Evolutionary conservation across 2,113 vertebrate genomes (phyloP), one percentile per base, ranked within the genome.

Genomic region (Perognathus longimembris): DNA sequence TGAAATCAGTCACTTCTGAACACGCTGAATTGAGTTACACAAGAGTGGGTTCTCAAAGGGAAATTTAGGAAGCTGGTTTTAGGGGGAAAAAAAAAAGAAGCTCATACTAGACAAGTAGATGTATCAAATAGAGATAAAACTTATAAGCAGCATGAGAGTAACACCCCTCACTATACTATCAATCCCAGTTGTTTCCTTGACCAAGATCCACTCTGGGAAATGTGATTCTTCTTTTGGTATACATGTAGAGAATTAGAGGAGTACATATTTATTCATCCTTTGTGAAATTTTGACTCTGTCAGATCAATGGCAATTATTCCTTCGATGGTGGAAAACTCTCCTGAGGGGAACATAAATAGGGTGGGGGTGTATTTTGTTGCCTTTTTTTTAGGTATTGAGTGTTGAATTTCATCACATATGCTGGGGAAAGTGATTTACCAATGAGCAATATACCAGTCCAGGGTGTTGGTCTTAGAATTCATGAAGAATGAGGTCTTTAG

Each of bases 201-300:
- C 9, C n/a, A 88, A 82, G 38, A 93, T 85, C 7, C 3, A 32
- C 57, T 38, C 61, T 42, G 28, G 90, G 42, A 88, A 90, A 61
- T 28, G 17, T 59, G 34, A 67, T 6, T 69, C 9, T 59, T 87
- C 77, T 15, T 7, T 26, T 76, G 15, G 17, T 10, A 50, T 42
- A 88, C 2, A 28, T 15, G 26, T n/a, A 75, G 50, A 54, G 14
- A 54, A 54, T 54, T 4, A 54, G 50, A 18, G 50, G 50, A 54
- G 4, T 54, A 18, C 50, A 54, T 54, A 54, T 91, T 69, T 67
- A 28, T 42, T 59, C 26, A 85, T 85, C n/a, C 42, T 63, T 93
- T 59, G 42, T 74, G 34, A 94, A 40, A 88, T 57, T 88, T 26
- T 90, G 42, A 80, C 69, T 59, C 34, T 34, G 24, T 75, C 42